Evolutionary conservation across 2,113 vertebrate genomes (phyloP).

Genomic region (Prionailurus viverrinus): DNA sequence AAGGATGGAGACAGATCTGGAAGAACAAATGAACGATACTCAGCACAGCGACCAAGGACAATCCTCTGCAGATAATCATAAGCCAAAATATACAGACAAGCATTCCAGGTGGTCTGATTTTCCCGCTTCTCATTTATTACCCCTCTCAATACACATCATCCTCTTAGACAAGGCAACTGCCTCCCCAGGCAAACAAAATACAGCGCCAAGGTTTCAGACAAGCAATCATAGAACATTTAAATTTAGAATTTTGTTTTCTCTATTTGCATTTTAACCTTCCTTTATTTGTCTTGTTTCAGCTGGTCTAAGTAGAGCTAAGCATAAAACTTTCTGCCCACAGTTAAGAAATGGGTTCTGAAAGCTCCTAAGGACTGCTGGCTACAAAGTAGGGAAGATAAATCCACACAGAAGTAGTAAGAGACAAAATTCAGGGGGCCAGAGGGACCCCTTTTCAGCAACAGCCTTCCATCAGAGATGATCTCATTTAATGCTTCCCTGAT

Average conservation of each 20-base stretch:
- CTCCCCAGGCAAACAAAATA: not conserved
- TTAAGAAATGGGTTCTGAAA: not conserved
- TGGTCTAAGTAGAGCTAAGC: not conserved
- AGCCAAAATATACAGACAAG: not conserved
- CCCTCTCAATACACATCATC: not conserved
- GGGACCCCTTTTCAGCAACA: not conserved
- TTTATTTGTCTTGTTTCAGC: not conserved
- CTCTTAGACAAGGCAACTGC: not conserved
- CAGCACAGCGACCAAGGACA: not conserved
- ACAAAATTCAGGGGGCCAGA: not conserved
- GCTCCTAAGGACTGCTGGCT: not conserved
- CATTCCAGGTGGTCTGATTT: not conserved
- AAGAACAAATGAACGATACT: not conserved
- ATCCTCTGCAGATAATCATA: not conserved
- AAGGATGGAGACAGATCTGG: not conserved
- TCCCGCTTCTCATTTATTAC: not conserved
- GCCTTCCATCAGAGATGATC: not conserved
- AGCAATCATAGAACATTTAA: not conserved
- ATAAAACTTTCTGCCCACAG: not conserved
- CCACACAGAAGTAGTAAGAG: not conserved
- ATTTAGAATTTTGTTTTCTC: not conserved
- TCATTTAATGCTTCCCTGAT: not conserved
- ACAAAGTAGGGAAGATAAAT: not conserved
- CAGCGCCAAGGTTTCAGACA: not conserved
- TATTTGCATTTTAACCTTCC: not conserved